These are phyloP conservation scores for Acanthurus tractus DNA, from an alignment of 2,797 vertebrate genomes.

Conservation along the genomic window DNA sequence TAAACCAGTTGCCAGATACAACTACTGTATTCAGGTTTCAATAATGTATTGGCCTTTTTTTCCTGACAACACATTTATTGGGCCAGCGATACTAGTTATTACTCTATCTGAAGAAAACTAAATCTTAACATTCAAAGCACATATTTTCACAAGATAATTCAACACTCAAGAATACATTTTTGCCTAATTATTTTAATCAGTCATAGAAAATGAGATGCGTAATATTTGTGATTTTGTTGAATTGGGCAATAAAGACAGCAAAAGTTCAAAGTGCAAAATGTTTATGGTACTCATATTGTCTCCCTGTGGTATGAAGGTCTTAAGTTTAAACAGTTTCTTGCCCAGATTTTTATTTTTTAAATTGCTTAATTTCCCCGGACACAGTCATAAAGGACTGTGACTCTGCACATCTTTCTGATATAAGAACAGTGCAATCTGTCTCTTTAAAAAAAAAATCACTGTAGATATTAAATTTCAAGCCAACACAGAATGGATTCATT, in stretches of 20 bases:
- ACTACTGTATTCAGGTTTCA: slow-evolving; percentile 25
- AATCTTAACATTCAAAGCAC: background rate
- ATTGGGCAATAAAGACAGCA: background rate
- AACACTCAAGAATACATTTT: too few species aligned
- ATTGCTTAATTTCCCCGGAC: background rate
- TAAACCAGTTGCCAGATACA: slow-evolving; percentile 37
- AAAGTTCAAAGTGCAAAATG: background rate
- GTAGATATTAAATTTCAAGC: background rate
- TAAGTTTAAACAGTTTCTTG: too few species aligned
- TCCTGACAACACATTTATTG: slow-evolving; percentile 2
- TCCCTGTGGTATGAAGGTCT: too few species aligned
- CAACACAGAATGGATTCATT: background rate
- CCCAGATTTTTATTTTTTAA: background rate
- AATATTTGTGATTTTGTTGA: background rate
- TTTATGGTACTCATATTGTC: background rate
- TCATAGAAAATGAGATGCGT: background rate
- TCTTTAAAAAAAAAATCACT: slow-evolving; percentile 17
- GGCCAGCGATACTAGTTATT: background rate
- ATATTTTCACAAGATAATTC: too few species aligned
- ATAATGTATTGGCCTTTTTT: slow-evolving; percentile 4
- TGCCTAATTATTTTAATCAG: background rate
- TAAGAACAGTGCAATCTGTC: background rate
- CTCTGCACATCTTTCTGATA: slow-evolving; percentile 19
- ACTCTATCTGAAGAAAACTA: background rate
- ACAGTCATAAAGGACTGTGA: slow-evolving; percentile 11